Base-by-base conservation (phyloP, 2,888 invertebrate species). In the Mystacides longicornis region DNA sequence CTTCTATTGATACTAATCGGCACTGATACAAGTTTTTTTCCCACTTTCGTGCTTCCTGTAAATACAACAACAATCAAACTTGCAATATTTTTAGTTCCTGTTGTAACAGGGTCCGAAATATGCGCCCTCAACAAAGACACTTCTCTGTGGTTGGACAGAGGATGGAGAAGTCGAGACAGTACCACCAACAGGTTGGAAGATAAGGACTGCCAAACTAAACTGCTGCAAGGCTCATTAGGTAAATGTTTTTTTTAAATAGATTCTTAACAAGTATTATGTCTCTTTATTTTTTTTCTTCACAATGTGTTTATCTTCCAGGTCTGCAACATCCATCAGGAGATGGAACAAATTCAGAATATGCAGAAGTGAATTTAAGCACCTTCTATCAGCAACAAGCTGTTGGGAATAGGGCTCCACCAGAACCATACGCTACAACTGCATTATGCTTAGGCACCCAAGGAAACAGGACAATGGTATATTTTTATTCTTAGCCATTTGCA, bases 371-470 rank as follows among this genome's bases (percentile, higher is more conserved):
- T 63, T 68, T 83, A 64, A 81, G 81, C 22, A 82, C 83, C 0
- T 83, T 83, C 65, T 81, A 82, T 66, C 75, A 76, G 60, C 72
- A 73, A 51, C 54, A 43, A 2, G 49, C 23, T 4, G 33, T 31
- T n/a, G 57, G 31, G 9, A 54, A 49, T 22, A 73, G 73, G 59
- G 73, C 75, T 11, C 78, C 83, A 2, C 82, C 83, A 1, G 85
- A 85, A 57, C 85, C 88, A 1, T 89, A 88, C 63, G 88, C 89
- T 3, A 87, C 88, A 0, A 87, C 87, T 55, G 87, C 87, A 1
- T 68, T 83, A 1, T 79, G 82, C 60, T 71, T 74, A 33, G 68
- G 70, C 1, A 69, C 66, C 52, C 69, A 70, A 14, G 71, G 71
- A 57, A 69, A 71, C 11, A 70, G 71, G 51, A 71, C 72, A 9